Conservation (phyloP, 1,140 invertebrate genomes). For the Drosophila gunungcola region DNA sequence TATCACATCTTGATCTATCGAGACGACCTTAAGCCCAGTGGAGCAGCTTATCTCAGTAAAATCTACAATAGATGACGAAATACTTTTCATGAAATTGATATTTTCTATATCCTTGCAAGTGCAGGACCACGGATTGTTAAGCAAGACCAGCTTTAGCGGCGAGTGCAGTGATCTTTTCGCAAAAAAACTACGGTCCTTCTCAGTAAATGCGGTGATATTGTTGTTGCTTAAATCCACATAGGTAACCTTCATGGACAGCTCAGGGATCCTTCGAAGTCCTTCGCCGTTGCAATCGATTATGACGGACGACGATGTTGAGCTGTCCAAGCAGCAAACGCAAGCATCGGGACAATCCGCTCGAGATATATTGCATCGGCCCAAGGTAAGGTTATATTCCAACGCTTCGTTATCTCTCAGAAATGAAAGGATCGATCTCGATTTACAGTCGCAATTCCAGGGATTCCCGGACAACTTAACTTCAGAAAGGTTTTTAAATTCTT, state of each 20-base stretch:
- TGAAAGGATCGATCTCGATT: constrained; percentile 11
- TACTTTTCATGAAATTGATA: constrained; percentile 9
- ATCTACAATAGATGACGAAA: constrained; percentile 11
- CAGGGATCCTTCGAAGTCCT: constrained; percentile 5
- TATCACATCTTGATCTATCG: constrained; percentile 10
- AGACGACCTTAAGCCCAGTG: constrained; percentile 8
- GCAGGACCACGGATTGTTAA: constrained; percentile 26
- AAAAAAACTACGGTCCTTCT: neutral
- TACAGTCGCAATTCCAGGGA: constrained; percentile 18
- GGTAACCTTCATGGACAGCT: neutral
- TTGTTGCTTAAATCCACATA: constrained; percentile 26
- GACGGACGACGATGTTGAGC: neutral
- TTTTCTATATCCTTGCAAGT: constrained; percentile 13
- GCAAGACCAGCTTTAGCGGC: neutral
- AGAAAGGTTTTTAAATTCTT: neutral
- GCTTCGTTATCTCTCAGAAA: constrained; percentile 15
- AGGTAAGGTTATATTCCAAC: neutral
- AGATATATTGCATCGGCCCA: constrained; percentile 13
- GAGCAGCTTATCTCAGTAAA: constrained; percentile 6
- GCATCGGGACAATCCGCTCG: constrained; percentile 8
- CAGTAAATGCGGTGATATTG: neutral
- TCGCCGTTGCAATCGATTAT: constrained; percentile 14
- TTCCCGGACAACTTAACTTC: constrained; percentile 8
- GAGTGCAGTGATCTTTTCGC: neutral
- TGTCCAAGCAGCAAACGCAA: constrained; percentile 19